Conservation (phyloP, 2,797 vertebrate species). For the Tapirus indicus region DNA sequence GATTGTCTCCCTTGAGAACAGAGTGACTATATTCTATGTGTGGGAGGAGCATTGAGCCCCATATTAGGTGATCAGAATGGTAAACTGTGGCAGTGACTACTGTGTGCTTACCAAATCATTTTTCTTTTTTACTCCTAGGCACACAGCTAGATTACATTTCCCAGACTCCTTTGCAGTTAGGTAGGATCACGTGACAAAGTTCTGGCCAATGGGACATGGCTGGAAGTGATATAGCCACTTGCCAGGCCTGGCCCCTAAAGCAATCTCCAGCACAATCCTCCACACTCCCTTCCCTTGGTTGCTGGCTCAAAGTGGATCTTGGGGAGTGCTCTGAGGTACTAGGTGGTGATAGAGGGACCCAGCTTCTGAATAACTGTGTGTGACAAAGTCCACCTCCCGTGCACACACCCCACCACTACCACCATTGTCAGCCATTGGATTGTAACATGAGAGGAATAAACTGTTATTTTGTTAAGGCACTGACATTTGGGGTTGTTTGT, state of each 20-base stretch:
- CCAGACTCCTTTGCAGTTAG: not conserved
- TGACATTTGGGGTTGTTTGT: not conserved
- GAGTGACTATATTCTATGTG: not conserved
- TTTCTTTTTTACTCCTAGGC: not conserved
- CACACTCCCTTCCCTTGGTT: not conserved
- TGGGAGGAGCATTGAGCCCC: not conserved
- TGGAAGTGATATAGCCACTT: not conserved
- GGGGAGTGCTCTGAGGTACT: not conserved
- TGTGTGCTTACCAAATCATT: not conserved
- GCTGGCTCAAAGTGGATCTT: not conserved
- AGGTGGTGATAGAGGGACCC: not conserved
- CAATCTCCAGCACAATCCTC: not conserved
- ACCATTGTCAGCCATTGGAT: not conserved
- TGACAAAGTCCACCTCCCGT: not conserved
- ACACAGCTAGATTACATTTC: not conserved
- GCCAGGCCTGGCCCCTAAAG: not conserved
- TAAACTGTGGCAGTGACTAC: not conserved
- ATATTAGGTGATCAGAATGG: not conserved
- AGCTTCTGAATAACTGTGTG: not conserved
- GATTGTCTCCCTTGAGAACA: not conserved
- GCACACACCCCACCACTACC: not conserved
- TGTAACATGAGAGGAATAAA: slow-evolving; percentile 6
- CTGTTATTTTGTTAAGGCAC: not conserved
- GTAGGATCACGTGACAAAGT: not conserved
- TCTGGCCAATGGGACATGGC: not conserved